Evolutionary conservation across 2,888 invertebrate species (phyloP).

Genomic region (Eilema depressum): DNA sequence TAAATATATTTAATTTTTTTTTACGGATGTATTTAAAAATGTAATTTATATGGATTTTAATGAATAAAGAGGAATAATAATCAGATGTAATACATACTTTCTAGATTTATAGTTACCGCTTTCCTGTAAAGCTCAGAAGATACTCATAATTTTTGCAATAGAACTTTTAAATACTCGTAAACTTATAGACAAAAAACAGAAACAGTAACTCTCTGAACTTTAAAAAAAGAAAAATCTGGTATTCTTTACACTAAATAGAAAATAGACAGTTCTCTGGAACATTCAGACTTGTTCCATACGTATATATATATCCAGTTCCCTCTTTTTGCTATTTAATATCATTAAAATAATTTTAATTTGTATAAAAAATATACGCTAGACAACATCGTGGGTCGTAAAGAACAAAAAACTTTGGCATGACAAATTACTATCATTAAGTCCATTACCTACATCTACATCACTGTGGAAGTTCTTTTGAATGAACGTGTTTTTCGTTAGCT

Average conservation of each 20-base stretch:
- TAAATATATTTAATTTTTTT: too few relatives aligned
- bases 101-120: too few relatives aligned
- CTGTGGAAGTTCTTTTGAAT: background rate
- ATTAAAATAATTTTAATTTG: background rate
- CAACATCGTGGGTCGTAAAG: background rate
- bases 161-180: background rate
- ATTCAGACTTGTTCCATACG: background rate
- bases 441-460: background rate
- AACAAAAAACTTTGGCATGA: background rate
- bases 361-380: conserved; percentile 1
- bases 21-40: too few relatives aligned
- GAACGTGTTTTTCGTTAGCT: background rate
- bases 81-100: too few relatives aligned
- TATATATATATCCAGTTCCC: background rate
- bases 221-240: background rate
- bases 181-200: conserved; percentile 1
- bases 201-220: background rate
- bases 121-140: too few relatives aligned
- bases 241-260: background rate
- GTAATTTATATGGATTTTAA: too few relatives aligned
- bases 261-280: background rate
- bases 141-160: background rate
- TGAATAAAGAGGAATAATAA: too few relatives aligned
- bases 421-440: conserved; percentile 1
- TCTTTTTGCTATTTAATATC: background rate